These are phyloP conservation scores for Drosophila sordidula DNA, from an alignment of 2,888 invertebrate genomes.

Conservation along the genomic window DNA sequence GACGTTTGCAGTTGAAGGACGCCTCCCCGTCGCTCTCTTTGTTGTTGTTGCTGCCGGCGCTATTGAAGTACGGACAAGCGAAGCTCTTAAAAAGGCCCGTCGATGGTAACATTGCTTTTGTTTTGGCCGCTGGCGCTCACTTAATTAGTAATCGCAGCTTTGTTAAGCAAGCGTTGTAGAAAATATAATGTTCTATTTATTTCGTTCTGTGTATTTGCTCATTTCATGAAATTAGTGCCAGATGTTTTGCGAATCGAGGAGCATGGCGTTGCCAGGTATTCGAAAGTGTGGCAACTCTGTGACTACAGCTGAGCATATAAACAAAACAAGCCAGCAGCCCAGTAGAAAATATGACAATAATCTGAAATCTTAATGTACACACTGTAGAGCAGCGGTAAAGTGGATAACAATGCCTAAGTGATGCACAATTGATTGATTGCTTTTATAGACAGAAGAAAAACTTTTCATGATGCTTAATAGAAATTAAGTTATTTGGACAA, in stretches of 20 bases:
- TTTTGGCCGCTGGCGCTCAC: conserved; percentile 50
- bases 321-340: conserved; percentile 31
- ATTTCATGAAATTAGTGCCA: conserved; percentile 58
- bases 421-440: neutral
- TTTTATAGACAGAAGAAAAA: no score
- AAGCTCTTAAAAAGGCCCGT: conserved; percentile 95
- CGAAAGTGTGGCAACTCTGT: conserved; percentile 39
- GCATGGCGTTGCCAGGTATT: conserved; percentile 32
- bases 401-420: neutral
- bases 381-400: neutral
- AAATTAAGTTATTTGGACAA: neutral
- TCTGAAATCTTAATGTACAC: neutral
- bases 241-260: conserved; percentile 36
- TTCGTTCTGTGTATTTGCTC: conserved; percentile 47
- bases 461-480: neutral
- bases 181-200: conserved; percentile 41
- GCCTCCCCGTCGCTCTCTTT: conserved; percentile 84
- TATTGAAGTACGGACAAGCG: conserved; percentile 92
- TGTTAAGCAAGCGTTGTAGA: conserved; percentile 24
- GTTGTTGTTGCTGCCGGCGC: conserved; percentile 86
- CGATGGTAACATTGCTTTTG: conserved; percentile 91
- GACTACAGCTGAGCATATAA: conserved; percentile 49
- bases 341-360: conserved; percentile 33
- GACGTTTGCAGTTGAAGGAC: conserved; percentile 92
- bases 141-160: conserved; percentile 22